Evolutionary conservation across 2,113 vertebrate genomes (phyloP).

Genomic region (Syngnathus typhle): DNA sequence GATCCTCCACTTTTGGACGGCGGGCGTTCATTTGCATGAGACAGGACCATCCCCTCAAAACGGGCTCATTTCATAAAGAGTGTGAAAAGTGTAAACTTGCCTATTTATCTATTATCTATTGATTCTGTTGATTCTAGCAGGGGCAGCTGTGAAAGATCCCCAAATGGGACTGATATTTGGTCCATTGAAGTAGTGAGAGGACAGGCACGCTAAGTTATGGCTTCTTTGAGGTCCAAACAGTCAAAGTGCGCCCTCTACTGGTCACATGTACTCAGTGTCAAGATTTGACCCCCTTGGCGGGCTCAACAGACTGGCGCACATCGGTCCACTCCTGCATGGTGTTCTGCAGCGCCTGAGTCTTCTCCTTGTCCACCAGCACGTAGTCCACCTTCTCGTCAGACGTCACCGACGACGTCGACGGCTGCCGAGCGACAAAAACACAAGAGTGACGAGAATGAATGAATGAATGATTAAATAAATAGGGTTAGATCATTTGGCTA

Average conservation of each 20-base stretch:
- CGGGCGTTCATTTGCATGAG: background rate
- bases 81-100: background rate
- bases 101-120: background rate
- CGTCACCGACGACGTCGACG: slow-evolving; percentile 89
- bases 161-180: background rate
- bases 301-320: slow-evolving; percentile 89
- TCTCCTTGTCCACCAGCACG: slow-evolving; percentile 97
- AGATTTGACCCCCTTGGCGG: slow-evolving; percentile 82
- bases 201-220: background rate
- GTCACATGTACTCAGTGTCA: slow-evolving; percentile 56
- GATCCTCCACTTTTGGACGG: background rate
- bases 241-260: background rate
- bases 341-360: slow-evolving; percentile 92
- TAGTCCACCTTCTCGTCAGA: slow-evolving; percentile 98
- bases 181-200: background rate
- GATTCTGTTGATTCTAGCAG: too few species aligned
- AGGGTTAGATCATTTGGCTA: too few species aligned
- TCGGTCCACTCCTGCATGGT: slow-evolving; percentile 99
- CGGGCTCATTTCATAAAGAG: background rate
- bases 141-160: background rate
- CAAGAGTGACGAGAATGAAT: background rate
- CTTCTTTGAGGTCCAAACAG: background rate
- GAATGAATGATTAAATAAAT: too few species aligned
- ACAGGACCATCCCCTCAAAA: background rate
- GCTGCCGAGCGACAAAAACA: slow-evolving; percentile 65